These are phyloP conservation scores for Oncopeltus fasciatus DNA, from an alignment of 1,140 invertebrate species.

Conservation along the genomic window DNA sequence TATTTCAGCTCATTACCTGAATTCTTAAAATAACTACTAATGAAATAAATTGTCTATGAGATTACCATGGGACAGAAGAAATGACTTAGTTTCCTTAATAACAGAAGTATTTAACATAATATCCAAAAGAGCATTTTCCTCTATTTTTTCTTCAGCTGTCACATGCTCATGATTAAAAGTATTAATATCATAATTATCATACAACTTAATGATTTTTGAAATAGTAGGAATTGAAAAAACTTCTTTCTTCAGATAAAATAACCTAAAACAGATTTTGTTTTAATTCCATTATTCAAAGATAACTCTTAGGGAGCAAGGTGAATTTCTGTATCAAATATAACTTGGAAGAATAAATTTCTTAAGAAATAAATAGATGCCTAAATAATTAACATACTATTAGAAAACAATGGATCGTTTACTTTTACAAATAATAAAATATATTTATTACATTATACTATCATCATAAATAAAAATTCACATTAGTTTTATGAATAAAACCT, in stretches of 20 bases:
- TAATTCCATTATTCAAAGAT: too few relatives aligned
- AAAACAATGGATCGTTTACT: too few relatives aligned
- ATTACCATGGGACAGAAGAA: conserved; percentile 51
- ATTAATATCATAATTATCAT: conserved; percentile 64
- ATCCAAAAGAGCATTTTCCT: conserved; percentile 62
- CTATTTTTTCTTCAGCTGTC: conserved; percentile 51
- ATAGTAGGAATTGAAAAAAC: conserved; percentile 49
- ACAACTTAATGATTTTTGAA: conserved; percentile 45
- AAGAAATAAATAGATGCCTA: too few relatives aligned
- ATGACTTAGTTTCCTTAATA: conserved; percentile 56
- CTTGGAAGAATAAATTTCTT: too few relatives aligned
- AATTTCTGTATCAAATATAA: too few relatives aligned
- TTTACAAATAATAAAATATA: too few relatives aligned
- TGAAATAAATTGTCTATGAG: not conserved
- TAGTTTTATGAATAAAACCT: too few relatives aligned
- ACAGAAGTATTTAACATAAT: conserved; percentile 54
- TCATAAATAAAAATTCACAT: too few relatives aligned
- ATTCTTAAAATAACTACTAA: not conserved
- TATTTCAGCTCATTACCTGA: too few relatives aligned
- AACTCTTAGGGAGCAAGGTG: too few relatives aligned
- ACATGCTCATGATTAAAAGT: conserved; percentile 59
- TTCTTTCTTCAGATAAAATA: conserved; percentile 40
- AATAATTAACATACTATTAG: too few relatives aligned
- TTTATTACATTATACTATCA: too few relatives aligned
- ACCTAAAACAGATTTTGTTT: conserved; percentile 32